These are phyloP conservation scores for Taphrorychus bicolor DNA, from an alignment of 2,888 invertebrate genomes.

Conservation along the genomic window DNA sequence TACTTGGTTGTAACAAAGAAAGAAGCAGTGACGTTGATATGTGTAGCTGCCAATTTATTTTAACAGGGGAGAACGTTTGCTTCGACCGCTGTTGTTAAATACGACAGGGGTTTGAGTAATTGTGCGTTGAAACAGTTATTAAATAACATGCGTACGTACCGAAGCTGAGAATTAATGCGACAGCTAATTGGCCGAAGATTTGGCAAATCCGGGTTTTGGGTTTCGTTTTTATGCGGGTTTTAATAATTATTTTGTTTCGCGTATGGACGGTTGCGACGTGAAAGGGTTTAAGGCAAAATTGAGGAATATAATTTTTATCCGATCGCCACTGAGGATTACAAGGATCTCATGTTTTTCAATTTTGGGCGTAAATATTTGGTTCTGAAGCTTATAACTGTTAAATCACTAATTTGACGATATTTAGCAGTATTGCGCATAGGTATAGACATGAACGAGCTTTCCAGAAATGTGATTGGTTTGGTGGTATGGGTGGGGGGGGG, in stretches of 20 bases:
- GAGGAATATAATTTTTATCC: no score
- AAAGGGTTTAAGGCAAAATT: no score
- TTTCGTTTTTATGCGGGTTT: background rate
- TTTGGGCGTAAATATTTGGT: no score
- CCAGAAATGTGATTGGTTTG: no score
- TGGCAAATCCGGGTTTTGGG: background rate
- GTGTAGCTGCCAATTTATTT: conserved; percentile 60
- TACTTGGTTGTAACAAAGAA: conserved; percentile 57
- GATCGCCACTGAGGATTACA: no score
- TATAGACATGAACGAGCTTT: no score
- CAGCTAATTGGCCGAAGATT: conserved; percentile 1
- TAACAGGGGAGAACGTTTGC: conserved; percentile 27
- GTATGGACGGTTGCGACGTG: no score
- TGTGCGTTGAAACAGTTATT: conserved; percentile 25
- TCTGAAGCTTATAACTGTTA: no score
- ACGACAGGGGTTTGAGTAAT: conserved; percentile 24
- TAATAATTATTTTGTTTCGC: background rate
- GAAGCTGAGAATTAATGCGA: conserved; percentile 1
- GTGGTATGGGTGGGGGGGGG: no score
- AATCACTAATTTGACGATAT: no score
- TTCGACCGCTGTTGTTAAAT: conserved; percentile 33
- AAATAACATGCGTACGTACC: conserved; percentile 25
- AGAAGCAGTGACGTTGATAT: conserved; percentile 60
- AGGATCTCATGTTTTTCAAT: no score
- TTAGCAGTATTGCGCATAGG: no score